Percentiles rank a stretch among this genome's conserved stretches.
phyloP scores from a whole-genome alignment of 1,140 invertebrate genomes.

The Penaeus vannamei region DNA sequence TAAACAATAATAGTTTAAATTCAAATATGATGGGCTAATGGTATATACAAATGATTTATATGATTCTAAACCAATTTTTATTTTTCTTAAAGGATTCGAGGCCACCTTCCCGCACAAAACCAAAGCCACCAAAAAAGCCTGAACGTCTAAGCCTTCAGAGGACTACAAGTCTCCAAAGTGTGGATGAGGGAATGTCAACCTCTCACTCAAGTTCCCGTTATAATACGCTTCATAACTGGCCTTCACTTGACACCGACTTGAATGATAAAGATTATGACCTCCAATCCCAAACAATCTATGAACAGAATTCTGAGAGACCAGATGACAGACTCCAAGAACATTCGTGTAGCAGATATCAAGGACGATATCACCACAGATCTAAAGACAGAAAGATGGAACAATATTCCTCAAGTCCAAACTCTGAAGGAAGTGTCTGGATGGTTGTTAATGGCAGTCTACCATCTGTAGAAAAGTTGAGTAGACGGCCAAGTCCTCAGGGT shows the following conservation, averaged over 20 bases:
- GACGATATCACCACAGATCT: not conserved
- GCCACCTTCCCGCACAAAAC: slow-evolving; percentile 69
- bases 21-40: not conserved
- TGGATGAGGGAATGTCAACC: slow-evolving; percentile 72
- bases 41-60: not conserved
- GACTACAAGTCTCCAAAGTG: slow-evolving; percentile 84
- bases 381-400: slow-evolving; percentile 4
- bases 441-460: slow-evolving; percentile 38
- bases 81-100: slow-evolving; percentile 46
- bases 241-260: slow-evolving; percentile 43
- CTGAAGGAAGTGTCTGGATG: slow-evolving; percentile 50
- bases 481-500: slow-evolving; percentile 47
- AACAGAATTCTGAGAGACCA: slow-evolving; percentile 16
- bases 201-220: not conserved
- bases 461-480: slow-evolving; percentile 7
- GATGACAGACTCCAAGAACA: slow-evolving; percentile 42
- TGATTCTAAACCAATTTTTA: not conserved
- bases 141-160: slow-evolving; percentile 84
- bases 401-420: not conserved
- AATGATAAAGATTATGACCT: not conserved
- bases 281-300: slow-evolving; percentile 30
- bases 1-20: not conserved
- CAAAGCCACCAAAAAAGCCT: slow-evolving; percentile 87
- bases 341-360: slow-evolving; percentile 29
- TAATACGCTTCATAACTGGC: slow-evolving; percentile 49